phyloP scores from a whole-genome alignment of 23 tunicate species.

The Trididemnum nubilum region DNA sequence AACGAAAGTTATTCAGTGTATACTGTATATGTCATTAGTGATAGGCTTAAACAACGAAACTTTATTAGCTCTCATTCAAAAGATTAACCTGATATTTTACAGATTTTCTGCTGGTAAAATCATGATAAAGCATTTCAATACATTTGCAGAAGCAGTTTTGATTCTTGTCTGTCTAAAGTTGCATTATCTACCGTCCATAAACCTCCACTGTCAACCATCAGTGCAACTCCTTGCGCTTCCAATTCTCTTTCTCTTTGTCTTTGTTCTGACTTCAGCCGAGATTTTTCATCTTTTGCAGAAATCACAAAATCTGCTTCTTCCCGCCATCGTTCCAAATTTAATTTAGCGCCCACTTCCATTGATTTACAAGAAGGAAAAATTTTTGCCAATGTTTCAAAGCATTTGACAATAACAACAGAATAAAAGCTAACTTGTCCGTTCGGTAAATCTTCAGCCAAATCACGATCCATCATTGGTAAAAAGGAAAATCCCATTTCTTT shows the following conservation, averaged over 20 bases:
- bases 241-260: neutral
- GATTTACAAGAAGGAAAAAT: slow-evolving; percentile 60
- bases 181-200: slow-evolving; percentile 28
- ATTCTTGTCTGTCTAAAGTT: neutral
- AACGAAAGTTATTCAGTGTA: too few species aligned
- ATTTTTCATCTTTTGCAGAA: slow-evolving; percentile 36
- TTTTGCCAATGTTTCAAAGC: slow-evolving; percentile 69
- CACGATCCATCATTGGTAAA: slow-evolving; percentile 74
- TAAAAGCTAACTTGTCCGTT: slow-evolving; percentile 79
- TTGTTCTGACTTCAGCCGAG: neutral
- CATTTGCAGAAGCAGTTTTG: neutral
- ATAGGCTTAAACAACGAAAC: too few species aligned
- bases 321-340: slow-evolving; percentile 69
- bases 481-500: slow-evolving; percentile 45
- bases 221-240: neutral
- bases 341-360: slow-evolving; percentile 42
- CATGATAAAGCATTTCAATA: too few species aligned
- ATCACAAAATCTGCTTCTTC: slow-evolving; percentile 53
- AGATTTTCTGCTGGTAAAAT: too few species aligned
- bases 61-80: too few species aligned
- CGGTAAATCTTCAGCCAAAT: slow-evolving; percentile 46
- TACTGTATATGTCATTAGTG: too few species aligned
- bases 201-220: neutral
- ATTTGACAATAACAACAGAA: slow-evolving; percentile 62
- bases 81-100: too few species aligned